Evolutionary conservation across 2,113 vertebrate genomes (phyloP), one percentile per base, ranked within the genome.

Genomic region (Istiophorus platypterus): DNA sequence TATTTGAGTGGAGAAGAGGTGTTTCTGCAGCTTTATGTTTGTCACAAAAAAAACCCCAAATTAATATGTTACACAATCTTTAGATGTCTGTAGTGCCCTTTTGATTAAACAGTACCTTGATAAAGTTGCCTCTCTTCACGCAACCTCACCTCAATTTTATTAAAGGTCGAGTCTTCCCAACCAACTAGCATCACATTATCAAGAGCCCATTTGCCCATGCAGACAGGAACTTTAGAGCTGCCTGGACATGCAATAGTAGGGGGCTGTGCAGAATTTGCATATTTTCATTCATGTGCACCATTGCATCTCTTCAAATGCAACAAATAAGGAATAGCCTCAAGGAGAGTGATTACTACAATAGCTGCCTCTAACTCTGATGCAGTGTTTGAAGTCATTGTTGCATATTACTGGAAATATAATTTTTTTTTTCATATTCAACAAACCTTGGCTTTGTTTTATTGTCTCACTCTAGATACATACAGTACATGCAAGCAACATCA

Each of bases 271-370:
- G n/a, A n/a, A 59, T 82, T 59, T 64, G 61, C 37, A 80, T 85
- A 34, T 73, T 69, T 58, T 65, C 67, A 68, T 80, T 66, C 52
- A 65, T 63, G 42, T 69, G 47, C 57, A 64, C 76, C 22, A 45
- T 24, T 78, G 83, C 80, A 74, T 64, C 64, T 47, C 31, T 37
- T 31, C 42, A 72, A 9, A 70, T 80, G 37, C 1, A 0, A 66
- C 56, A 59, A 80, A 82, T 27, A 54, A 41, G 15, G 27, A 49
- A 79, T 82, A 72, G 74, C 81, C 74, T 67, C 15, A 51, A 85
- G 88, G 42, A 51, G 24, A 72, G 31, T 13, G 42, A 81, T 78
- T 81, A 71, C 58, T 72, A 61, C 74, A 78, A 76, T 89, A 65
- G 67, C 57, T 49, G 71, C 52, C 74, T 86, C 26, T 15, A 14